These are phyloP conservation scores for Myanophis thanlyinensis DNA, from an alignment of 2,113 vertebrate species.

Conservation along the genomic window DNA sequence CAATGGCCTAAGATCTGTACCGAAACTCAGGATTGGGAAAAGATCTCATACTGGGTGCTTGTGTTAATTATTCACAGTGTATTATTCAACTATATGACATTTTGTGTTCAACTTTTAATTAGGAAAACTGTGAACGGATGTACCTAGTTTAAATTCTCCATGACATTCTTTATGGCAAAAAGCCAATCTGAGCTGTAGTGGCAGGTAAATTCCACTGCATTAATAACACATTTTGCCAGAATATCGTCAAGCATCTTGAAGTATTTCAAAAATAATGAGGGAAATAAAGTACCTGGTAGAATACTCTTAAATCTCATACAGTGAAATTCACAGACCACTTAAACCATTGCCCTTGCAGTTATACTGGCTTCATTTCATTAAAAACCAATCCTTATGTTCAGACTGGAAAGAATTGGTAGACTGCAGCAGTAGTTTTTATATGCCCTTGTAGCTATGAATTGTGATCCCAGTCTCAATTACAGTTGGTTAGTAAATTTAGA, in stretches of 20 bases:
- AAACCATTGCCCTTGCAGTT: neutral
- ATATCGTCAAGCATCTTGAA: neutral
- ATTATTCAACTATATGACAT: neutral
- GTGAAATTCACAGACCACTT: neutral
- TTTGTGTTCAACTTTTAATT: constrained; percentile 1
- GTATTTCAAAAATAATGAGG: neutral
- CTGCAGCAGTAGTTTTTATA: neutral
- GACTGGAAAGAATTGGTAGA: neutral
- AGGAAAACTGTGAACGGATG: neutral
- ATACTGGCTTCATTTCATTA: neutral
- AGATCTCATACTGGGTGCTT: neutral
- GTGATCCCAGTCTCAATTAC: neutral
- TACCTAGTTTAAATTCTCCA: neutral
- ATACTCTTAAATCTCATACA: neutral
- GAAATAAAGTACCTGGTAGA: neutral
- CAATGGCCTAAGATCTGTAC: rapidly evolving
- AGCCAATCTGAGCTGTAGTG: neutral
- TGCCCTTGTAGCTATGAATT: neutral
- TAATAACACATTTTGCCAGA: neutral
- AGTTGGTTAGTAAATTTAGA: neutral
- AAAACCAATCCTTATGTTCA: neutral
- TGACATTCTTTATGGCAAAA: neutral
- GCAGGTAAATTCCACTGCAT: neutral
- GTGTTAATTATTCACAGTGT: neutral
- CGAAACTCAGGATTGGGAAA: neutral